A percentile compares a stretch with the other conserved stretches of the same genome.
Evolutionary conservation across 2,797 vertebrate species (phyloP).

Genomic region (Notoglanidium macrostoma): DNA sequence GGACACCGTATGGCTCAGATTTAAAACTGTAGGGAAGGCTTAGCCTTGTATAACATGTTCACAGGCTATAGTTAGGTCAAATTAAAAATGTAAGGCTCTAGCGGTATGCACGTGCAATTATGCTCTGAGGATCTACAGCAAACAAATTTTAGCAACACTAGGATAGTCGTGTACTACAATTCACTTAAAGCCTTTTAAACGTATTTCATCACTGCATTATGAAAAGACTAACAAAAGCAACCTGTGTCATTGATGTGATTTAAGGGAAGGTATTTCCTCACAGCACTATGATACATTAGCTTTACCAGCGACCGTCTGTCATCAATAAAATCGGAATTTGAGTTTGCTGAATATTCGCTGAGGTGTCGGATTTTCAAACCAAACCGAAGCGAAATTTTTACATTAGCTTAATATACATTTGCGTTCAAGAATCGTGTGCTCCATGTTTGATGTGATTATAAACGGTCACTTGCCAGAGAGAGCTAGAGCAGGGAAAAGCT

Average conservation of each 20-base stretch:
- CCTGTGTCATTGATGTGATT: neutral
- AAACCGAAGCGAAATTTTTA: neutral
- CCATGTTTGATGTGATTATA: slow-evolving; percentile 41
- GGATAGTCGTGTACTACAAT: neutral
- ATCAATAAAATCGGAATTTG: neutral
- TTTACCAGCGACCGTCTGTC: neutral
- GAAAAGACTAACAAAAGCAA: neutral
- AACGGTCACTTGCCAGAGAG: slow-evolving; percentile 24
- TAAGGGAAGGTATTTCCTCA: neutral
- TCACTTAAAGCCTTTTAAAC: neutral
- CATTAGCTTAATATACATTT: neutral
- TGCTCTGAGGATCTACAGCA: neutral
- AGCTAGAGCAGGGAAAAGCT: slow-evolving; percentile 30
- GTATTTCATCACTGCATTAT: neutral
- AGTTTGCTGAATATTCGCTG: neutral
- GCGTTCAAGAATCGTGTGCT: neutral
- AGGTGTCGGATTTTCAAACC: neutral
- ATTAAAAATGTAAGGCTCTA: neutral
- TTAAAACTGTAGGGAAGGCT: neutral
- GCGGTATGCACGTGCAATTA: neutral
- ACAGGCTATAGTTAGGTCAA: neutral
- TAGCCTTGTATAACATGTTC: neutral
- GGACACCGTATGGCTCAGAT: neutral
- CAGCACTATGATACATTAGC: neutral
- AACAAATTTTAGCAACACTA: neutral